phyloP scores from a whole-genome alignment of 2,888 invertebrate genomes.

The Reticulitermes lucifugus region DNA sequence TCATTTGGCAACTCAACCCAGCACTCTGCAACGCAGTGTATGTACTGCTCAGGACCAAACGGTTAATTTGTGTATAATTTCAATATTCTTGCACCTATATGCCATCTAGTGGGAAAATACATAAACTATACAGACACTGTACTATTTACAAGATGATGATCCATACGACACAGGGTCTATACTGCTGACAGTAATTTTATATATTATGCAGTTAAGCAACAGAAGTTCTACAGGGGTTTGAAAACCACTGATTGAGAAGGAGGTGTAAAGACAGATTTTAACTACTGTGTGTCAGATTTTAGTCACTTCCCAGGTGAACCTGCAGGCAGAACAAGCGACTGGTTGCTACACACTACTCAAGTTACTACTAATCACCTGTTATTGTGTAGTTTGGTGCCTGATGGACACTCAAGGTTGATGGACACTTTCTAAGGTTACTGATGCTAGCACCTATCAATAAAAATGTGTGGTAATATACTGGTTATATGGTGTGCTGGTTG shows the following conservation, averaged over 20 bases:
- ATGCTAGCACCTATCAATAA: conserved; percentile 25
- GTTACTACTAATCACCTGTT: conserved; percentile 22
- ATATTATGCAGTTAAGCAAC: conserved; percentile 78
- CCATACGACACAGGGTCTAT: conserved; percentile 63
- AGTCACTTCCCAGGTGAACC: not conserved
- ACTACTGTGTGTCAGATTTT: not conserved
- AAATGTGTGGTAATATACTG: not conserved
- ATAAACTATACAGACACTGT: too few species aligned
- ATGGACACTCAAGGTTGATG: conserved; percentile 31
- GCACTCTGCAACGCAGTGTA: too few species aligned
- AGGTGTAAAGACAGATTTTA: not conserved
- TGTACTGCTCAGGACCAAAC: too few species aligned
- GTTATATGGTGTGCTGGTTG: too few species aligned
- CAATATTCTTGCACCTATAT: too few species aligned
- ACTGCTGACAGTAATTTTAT: conserved; percentile 89
- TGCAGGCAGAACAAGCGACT: not conserved
- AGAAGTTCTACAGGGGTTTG: not conserved
- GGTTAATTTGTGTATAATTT: too few species aligned
- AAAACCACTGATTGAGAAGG: conserved; percentile 9
- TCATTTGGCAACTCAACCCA: too few species aligned
- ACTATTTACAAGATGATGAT: too few species aligned
- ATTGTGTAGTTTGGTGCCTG: conserved; percentile 27
- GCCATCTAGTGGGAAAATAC: too few species aligned
- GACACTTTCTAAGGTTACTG: conserved; percentile 32
- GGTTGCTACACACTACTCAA: not conserved